Conservation (phyloP, 2,113 vertebrate species). For the Heptranchias perlo region DNA sequence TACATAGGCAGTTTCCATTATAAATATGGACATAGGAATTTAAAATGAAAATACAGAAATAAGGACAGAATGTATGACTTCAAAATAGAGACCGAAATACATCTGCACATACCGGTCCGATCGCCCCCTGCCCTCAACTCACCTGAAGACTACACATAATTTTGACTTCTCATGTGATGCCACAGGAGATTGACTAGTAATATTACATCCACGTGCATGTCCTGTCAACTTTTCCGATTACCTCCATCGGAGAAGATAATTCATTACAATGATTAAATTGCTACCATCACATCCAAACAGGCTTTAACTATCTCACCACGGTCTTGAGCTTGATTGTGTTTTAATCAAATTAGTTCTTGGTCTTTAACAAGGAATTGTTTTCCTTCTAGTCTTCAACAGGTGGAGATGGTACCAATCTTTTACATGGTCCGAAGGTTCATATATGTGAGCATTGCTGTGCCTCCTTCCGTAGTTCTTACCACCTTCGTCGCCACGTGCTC, state of each 20-base stretch:
- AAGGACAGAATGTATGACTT: not conserved
- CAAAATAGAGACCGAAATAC: not conserved
- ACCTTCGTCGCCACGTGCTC: constrained; percentile 93
- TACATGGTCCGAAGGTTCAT: constrained; percentile 91
- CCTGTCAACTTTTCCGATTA: not conserved
- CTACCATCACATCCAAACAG: not conserved
- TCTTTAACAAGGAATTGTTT: constrained; percentile 24
- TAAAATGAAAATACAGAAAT: not conserved
- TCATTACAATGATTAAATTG: not conserved
- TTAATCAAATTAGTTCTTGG: not conserved
- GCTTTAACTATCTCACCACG: not conserved
- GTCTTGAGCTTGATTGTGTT: not conserved
- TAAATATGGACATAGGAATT: not conserved
- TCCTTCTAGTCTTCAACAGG: constrained; percentile 71
- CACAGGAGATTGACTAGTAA: not conserved
- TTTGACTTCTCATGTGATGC: not conserved
- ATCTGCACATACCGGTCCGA: not conserved
- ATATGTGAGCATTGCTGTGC: constrained; percentile 96
- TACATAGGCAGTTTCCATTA: not conserved
- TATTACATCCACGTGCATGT: not conserved
- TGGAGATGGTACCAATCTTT: constrained; percentile 72
- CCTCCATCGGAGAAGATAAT: not conserved
- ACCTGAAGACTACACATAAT: not conserved
- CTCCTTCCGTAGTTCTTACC: constrained; percentile 96
- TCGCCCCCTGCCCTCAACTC: not conserved